Evolutionary conservation across 2,888 invertebrate genomes (phyloP).

Genomic region (Myathropa florea): DNA sequence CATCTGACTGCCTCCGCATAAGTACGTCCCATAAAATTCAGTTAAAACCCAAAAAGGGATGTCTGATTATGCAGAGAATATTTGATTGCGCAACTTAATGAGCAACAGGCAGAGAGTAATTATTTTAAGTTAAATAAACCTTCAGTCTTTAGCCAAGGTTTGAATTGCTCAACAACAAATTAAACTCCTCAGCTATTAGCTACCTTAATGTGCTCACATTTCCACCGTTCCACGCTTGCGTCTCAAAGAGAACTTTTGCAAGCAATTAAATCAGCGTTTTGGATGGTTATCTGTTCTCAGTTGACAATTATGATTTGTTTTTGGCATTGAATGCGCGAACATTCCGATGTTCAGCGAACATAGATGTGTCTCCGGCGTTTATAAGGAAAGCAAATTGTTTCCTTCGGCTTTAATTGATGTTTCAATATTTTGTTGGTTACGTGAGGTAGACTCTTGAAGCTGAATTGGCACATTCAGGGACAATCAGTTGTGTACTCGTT

Average conservation of each 20-base stretch:
- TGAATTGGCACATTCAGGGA: not conserved
- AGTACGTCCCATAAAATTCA: not conserved
- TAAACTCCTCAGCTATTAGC: not conserved
- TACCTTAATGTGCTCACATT: not conserved
- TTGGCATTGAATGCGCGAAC: not conserved
- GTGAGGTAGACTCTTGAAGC: not conserved
- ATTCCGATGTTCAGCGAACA: not conserved
- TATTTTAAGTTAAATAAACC: not conserved
- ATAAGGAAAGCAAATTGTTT: not conserved
- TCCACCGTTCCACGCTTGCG: not conserved
- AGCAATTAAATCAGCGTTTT: not conserved
- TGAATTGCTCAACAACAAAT: not conserved
- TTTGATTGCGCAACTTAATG: not conserved
- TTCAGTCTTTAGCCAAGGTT: not conserved
- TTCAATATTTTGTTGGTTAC: not conserved
- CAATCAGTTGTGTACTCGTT: not conserved
- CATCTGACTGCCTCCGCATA: not conserved
- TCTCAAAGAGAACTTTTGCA: not conserved
- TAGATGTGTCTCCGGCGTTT: not conserved
- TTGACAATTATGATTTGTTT: not conserved
- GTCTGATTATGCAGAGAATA: not conserved
- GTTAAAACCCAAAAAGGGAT: not conserved
- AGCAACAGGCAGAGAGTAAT: not conserved
- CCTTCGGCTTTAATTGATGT: not conserved
- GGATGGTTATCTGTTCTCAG: not conserved